These are phyloP conservation scores for Saccostrea cuccullata DNA, from an alignment of 1,140 invertebrate species.

Conservation along the genomic window DNA sequence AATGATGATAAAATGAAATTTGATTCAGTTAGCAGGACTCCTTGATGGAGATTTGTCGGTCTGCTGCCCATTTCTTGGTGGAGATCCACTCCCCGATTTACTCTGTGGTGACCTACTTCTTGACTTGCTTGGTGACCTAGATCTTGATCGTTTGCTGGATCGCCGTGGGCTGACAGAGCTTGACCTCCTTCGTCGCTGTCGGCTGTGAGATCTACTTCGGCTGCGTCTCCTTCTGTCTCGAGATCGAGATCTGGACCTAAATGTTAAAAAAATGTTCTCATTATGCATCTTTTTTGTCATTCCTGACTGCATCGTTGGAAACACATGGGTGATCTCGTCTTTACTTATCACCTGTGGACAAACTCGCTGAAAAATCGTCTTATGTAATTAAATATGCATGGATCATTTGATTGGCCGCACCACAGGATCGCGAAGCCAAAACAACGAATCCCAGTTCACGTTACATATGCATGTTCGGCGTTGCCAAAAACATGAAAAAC, in stretches of 20 bases:
- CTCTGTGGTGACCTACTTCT: constrained; percentile 31
- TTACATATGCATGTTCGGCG: too few species aligned
- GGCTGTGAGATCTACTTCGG: not conserved
- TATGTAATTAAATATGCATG: too few species aligned
- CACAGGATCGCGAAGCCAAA: too few species aligned
- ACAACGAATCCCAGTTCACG: too few species aligned
- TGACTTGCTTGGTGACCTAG: constrained; percentile 27
- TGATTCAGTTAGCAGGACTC: constrained; percentile 10
- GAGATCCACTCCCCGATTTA: constrained; percentile 21
- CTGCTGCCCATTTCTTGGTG: constrained; percentile 5
- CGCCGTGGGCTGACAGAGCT: not conserved
- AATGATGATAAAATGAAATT: not conserved
- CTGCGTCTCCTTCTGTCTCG: constrained; percentile 3
- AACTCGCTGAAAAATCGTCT: too few species aligned
- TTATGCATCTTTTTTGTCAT: not conserved
- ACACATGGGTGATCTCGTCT: too few species aligned
- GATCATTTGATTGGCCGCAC: too few species aligned
- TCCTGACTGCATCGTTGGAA: too few species aligned
- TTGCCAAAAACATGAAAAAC: too few species aligned
- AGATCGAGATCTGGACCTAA: not conserved
- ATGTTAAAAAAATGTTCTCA: not conserved
- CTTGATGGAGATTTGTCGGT: constrained; percentile 7
- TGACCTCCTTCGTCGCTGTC: not conserved
- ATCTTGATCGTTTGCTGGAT: not conserved
- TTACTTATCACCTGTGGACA: too few species aligned